These are phyloP conservation scores for Ectemnius lituratus DNA, from an alignment of 2,888 invertebrate genomes.

Conservation along the genomic window DNA sequence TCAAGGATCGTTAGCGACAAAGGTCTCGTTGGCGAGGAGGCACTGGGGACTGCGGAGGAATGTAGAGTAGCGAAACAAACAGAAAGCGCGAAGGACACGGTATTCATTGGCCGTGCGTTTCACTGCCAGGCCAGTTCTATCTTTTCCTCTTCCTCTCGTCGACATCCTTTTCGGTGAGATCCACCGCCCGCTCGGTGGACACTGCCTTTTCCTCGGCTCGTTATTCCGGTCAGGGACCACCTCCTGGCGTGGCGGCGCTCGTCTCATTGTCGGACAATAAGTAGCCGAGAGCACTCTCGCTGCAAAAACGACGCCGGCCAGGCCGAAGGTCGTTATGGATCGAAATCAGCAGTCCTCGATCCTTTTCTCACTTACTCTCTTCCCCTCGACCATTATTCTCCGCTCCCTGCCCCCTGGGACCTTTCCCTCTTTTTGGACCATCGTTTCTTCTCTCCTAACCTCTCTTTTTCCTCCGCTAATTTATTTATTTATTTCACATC, in stretches of 20 bases:
- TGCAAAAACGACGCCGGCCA: constrained; percentile 39
- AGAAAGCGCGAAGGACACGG: constrained; percentile 35
- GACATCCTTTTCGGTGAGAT: neutral
- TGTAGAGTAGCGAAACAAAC: constrained; percentile 28
- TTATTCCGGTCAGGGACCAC: constrained; percentile 65
- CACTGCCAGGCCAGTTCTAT: neutral
- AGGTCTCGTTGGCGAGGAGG: constrained; percentile 8
- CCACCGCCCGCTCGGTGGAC: constrained; percentile 9
- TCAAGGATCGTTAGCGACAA: constrained; percentile 42
- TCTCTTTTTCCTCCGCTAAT: no score
- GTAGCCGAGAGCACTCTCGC: constrained; percentile 38
- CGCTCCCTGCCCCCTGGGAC: neutral
- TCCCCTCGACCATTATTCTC: neutral
- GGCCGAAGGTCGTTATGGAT: constrained; percentile 42
- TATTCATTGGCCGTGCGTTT: neutral
- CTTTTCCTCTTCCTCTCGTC: constrained; percentile 7
- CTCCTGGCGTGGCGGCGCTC: constrained; percentile 58
- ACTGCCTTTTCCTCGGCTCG: constrained; percentile 52
- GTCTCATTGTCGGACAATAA: constrained; percentile 60
- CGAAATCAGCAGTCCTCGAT: constrained; percentile 48
- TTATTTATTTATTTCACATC: no score
- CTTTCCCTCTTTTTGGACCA: neutral
- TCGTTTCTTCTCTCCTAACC: no score
- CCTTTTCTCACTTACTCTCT: constrained; percentile 17
- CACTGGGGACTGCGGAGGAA: constrained; percentile 27